Conservation (phyloP, 1,140 invertebrate species). For the Diuraphis noxia region DNA sequence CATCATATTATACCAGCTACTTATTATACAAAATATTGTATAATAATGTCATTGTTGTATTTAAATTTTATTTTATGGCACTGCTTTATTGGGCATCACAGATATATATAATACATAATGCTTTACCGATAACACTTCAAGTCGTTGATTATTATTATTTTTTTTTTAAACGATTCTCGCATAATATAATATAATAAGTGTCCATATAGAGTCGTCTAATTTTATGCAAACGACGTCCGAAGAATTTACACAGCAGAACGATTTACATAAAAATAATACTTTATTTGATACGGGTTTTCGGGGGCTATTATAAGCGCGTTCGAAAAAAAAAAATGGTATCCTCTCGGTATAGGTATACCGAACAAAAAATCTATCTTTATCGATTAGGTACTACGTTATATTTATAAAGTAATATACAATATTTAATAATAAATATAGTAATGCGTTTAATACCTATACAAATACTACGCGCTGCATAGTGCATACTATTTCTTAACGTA, state of each 20-base stretch:
- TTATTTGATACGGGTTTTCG: constrained; percentile 32
- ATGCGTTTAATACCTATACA: background rate
- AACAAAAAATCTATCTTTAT: background rate
- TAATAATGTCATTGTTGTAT: background rate
- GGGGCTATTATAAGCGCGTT: constrained; percentile 14
- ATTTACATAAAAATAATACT: constrained; percentile 38
- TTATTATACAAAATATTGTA: no score
- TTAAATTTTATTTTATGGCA: background rate
- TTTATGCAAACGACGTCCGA: constrained; percentile 24
- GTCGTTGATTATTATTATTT: background rate
- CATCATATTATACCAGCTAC: background rate
- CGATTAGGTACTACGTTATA: no score
- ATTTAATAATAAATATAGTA: background rate
- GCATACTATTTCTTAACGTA: background rate
- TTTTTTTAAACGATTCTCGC: background rate
- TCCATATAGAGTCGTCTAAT: background rate
- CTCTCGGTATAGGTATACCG: background rate
- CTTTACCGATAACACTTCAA: background rate
- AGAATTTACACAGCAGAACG: constrained; percentile 17
- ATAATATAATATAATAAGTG: background rate
- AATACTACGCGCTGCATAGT: background rate
- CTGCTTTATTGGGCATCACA: background rate
- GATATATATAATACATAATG: background rate
- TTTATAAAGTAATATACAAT: background rate
- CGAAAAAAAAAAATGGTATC: background rate